Percentiles rank a stretch among this genome's conserved stretches.
These are phyloP conservation scores for Drosophila murphyi DNA, from an alignment of 1,140 invertebrate genomes.

Conservation along the genomic window DNA sequence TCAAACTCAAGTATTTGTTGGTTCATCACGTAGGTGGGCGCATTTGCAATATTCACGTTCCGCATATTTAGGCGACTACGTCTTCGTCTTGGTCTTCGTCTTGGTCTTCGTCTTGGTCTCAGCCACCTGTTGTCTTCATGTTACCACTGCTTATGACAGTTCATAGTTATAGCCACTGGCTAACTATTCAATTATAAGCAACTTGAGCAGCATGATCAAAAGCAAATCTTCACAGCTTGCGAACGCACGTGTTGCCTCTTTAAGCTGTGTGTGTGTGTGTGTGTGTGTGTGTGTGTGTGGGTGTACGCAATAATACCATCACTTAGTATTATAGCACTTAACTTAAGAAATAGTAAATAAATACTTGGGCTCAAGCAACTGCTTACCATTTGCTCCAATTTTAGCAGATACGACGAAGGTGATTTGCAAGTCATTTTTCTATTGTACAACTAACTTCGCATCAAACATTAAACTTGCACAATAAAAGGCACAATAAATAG, in stretches of 20 bases:
- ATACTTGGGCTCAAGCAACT: background rate
- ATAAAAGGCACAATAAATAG: slow-evolving; percentile 5
- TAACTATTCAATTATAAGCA: slow-evolving; percentile 36
- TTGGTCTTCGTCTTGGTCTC: background rate
- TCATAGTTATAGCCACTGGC: slow-evolving; percentile 6
- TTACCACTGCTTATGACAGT: slow-evolving; percentile 6
- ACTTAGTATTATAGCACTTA: slow-evolving; percentile 5
- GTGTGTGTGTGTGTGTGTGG: background rate
- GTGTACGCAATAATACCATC: slow-evolving; percentile 6
- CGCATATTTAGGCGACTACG: slow-evolving; percentile 31
- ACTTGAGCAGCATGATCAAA: background rate
- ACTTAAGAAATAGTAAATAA: background rate
- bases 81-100: background rate
- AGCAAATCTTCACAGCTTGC: slow-evolving; percentile 1
- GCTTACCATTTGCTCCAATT: slow-evolving; percentile 72
- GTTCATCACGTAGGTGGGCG: slow-evolving; percentile 53
- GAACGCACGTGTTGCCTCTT: slow-evolving; percentile 20
- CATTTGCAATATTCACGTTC: slow-evolving; percentile 45
- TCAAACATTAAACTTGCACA: background rate
- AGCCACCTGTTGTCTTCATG: background rate
- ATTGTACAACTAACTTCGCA: slow-evolving; percentile 1
- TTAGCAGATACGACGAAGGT: slow-evolving; percentile 55
- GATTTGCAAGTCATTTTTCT: slow-evolving; percentile 53
- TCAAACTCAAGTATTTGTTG: slow-evolving; percentile 41
- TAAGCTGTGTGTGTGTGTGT: background rate